Percentiles rank a stretch among this genome's conserved stretches.
phyloP scores from a whole-genome alignment of 92 coral and sea anemone genomes.

The Heliopora coerulea region DNA sequence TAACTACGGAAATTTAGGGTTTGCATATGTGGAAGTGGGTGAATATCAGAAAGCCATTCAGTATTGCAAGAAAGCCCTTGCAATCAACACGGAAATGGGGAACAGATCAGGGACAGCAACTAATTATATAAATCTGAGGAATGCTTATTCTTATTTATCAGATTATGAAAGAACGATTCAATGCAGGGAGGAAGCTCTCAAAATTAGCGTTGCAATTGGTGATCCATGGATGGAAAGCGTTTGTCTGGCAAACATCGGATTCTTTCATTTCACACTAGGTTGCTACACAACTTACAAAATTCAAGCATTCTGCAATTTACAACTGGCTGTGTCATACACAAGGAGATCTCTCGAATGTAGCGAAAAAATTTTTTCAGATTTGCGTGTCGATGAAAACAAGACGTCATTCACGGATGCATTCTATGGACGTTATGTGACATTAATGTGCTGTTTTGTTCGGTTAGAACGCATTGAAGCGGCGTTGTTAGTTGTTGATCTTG shows the following conservation, averaged over 20 bases:
- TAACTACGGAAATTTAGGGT: conserved; percentile 31
- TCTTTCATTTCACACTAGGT: not conserved
- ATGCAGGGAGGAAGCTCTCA: not conserved
- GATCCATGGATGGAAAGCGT: conserved; percentile 8
- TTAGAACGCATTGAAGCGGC: conserved; percentile 35
- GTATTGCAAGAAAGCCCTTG: conserved; percentile 22
- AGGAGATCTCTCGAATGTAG: not conserved
- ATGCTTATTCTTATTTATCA: conserved; percentile 19
- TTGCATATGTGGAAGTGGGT: conserved; percentile 4
- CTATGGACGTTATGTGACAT: not conserved
- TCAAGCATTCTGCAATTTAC: too few relatives aligned
- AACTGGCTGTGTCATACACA: not conserved
- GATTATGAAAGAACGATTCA: conserved; percentile 34
- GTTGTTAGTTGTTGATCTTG: conserved; percentile 41
- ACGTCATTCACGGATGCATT: not conserved
- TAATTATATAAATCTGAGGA: conserved; percentile 35
- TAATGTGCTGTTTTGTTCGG: conserved; percentile 6
- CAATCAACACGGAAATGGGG: conserved; percentile 34
- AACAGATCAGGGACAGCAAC: conserved; percentile 36
- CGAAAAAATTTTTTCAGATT: not conserved
- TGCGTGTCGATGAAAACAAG: conserved; percentile 10
- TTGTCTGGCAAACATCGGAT: not conserved
- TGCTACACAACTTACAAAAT: not conserved
- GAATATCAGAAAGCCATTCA: conserved; percentile 27
- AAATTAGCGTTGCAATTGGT: conserved; percentile 33